Evolutionary conservation across 1,140 invertebrate species (phyloP), one percentile per base, ranked within the genome.

Genomic region (Trichogramma pretiosum): DNA sequence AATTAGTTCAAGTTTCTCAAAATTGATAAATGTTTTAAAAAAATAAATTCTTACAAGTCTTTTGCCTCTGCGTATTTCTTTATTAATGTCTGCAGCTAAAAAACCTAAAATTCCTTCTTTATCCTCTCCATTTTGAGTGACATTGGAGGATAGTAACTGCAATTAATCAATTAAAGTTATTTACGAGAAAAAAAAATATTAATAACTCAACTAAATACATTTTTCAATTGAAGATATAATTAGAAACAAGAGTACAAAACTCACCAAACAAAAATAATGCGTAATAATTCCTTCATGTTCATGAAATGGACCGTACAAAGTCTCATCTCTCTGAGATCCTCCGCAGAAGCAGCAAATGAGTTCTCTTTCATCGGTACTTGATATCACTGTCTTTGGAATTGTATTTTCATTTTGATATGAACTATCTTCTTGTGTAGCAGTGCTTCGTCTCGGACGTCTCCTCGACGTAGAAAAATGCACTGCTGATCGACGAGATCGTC

Each of bases 61-160:
- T 39, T 61, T 61, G 43, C 77, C 79, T 60, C 81, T 67, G 46
- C 56, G 60, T 16, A 77, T 47, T 68, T 83, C 81, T 44, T 74
- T 76, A 11, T 64, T 50, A 33, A 83, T 81, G 58, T 83, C 80
- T n/a, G 58, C 48, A 13, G 60, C 50, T 39, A 82, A 53, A 64
- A 84, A 84, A 10, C 81, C 81, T 28, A 79, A 61, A 48, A 82
- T 80, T 1, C 81, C 81, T 52, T 81, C 68, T 34, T 75, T 58
- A 46, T 79, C 75, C 16, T 63, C 62, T 5, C 79, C 80, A 54
- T 72, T 74, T 53, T 83, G 81, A 49, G 69, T 66, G 56, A 83
- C 71, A 17, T 76, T 79, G 33, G 78, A 78, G 0, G 80, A 75
- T 49, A 83, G 73, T 2, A 83, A 63, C 79, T 81, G 55, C 26